Base-by-base conservation (phyloP, 2,797 vertebrate genomes). In the Spea hammondii region DNA sequence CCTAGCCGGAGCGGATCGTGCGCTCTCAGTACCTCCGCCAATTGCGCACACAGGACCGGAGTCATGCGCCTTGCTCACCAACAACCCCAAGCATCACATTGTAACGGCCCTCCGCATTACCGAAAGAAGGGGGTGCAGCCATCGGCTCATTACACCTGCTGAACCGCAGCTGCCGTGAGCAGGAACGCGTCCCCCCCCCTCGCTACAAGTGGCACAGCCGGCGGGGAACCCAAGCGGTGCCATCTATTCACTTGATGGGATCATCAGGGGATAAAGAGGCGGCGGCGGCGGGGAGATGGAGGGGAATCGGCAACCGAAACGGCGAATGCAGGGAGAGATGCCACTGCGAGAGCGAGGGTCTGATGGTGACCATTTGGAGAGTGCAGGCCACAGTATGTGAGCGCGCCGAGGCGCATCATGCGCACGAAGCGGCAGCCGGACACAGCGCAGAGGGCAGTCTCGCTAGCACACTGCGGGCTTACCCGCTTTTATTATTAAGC, bases 321-420 rank as follows among this genome's bases (percentile, higher is more conserved):
- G 51, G 51, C 47, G 50, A 47, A 46, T 8, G 47, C 62, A 8
- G 46, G 9, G 14, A 5, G 14, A 6, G 73, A 3, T 14, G 17
- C 44, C 13, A 48, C 4, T 4, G 8, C 51, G 6, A 3, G 5
- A 11, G 32, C 32, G 57, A 14, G 59, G 14, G 32, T 54, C 45
- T n/a, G n/a, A 44, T 8, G 10, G 32, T 17, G 3, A 12, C 71
- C 8, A 47, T 47, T 4, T 11, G 54, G 13, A 14, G 62, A 53
- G 47, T 6, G 48, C 50, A 67, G 79, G 74, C 69, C 79, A 62
- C 46, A 51, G 44, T 32, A 1, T 44, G 67, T 13, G 72, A 76
- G 79, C 79, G 74, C 74, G 53, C 74, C 11, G 68, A 48, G 69
- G 73, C 79, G 73, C 79, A 80, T 76, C 72, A 64, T 50, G 60